Evolutionary conservation across 2,888 invertebrate species (phyloP), one percentile per base, ranked within the genome.

Genomic region (Limnephilus lunatus): DNA sequence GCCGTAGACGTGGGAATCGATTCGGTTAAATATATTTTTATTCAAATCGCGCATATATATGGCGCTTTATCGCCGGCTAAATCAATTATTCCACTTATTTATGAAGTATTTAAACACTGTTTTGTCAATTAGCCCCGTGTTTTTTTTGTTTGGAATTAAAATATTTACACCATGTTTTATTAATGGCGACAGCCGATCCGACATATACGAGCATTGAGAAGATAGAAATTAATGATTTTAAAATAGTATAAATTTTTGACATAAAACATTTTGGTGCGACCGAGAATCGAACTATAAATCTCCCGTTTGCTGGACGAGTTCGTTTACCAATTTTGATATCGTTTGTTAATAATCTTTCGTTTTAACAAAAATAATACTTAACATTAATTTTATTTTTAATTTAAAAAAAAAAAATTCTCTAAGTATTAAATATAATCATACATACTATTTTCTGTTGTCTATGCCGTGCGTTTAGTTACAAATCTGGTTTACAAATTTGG

Each of bases 1-100:
- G 85, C 85, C 85, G 25, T 85, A 32, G 32, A 85, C 85, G 85
- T 85, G 85, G 39, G 85, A 85, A 85, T 39, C 35, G 85, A 85
- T 85, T 68, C 68, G 25, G 68, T 68, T 68, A 68, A 68, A 68
- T 68, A 68, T 68, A 68, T 68, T 68, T 68, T 68, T 68, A 68
- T 68, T 68, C 68, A 68, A 68, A 68, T 68, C 68, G 68, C 25
- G 68, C 68, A 25, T 68, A 68, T 25, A 68, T 5, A 68, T 68
- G 68, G 68, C 68, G 68, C 68, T n/a, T 68, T 68, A 68, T 68
- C 68, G 25, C 68, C 9, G 68, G 68, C 25, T 25, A 7, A 68
- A 68, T n/a, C 68, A 68, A 68, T 68, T 68, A 68, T n/a, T 25
- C 68, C 68, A 68, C 68, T 68, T 68, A 68, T 68, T 68, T 68